Base-by-base conservation (phyloP, 2,888 invertebrate genomes). In the Theristus sp. region DNA sequence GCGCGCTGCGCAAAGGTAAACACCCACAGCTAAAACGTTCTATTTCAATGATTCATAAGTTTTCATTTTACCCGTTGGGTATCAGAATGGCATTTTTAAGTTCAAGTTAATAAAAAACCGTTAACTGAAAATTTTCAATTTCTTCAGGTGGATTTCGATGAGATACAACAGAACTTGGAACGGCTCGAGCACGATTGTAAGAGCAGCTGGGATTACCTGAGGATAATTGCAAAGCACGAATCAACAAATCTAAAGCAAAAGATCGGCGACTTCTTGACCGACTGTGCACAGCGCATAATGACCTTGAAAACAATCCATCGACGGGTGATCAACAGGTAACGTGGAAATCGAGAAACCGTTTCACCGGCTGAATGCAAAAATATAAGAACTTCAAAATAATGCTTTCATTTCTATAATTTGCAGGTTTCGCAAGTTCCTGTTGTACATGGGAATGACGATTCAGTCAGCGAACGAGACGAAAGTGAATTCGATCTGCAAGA, bases 211-310 rank as follows among this genome's bases (percentile, higher is more conserved):
- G 93, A 94, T 76, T 86, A 94, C 75, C 81, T 94, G 73, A 89
- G 28, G 29, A 26, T 22, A n/a, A 13, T 56, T 22, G 86, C 89
- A 24, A 94, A 93, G 75, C 91, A 94, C 75, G 94, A 96, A 73
- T 84, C 87, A 59, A 82, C 84, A 1, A 73, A 3, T 24, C 69
- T 72, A 70, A 68, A 67, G 60, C 64, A 65, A 62, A 71, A 70
- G 74, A 71, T 96, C 79, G 89, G 89, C 30, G 94, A 94, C 74
- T 98, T 98, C 75, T 79, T 98, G 66, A 84, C 87, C 1, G 96
- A 98, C 72, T 91, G 93, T 69, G 96, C 96, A 0, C 90, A 98
- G 76, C 81, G 96, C 67, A 98, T 98, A 66, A 91, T 96, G 70
- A 83, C 94, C 59, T 78, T 98, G 64, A 85, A 86, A 66, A 85